A percentile compares a stretch with the other conserved stretches of the same genome.
phyloP scores from a whole-genome alignment of 2,113 vertebrate genomes.

The Hiodon tergisus region DNA sequence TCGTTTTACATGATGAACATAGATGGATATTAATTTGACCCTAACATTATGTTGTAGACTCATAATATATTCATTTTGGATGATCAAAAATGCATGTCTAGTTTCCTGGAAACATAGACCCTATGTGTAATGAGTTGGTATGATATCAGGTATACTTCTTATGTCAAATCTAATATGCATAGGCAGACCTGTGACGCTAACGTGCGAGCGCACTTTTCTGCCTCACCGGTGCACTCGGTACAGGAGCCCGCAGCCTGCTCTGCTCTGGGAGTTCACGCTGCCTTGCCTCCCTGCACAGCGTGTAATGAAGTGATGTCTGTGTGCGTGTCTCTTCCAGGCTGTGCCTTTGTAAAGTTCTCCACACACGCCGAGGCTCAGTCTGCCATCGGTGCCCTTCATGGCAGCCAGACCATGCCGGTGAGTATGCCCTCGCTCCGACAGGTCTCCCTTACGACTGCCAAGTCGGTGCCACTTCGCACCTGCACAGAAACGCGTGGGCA shows the following conservation, averaged over 20 bases:
- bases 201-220: constrained; percentile 62
- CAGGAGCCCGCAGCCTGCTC: too few species aligned
- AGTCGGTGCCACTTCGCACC: neutral
- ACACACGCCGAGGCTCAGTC: constrained; percentile 96
- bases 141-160: too few species aligned
- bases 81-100: too few species aligned
- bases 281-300: constrained; percentile 28
- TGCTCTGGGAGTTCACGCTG: too few species aligned
- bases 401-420: constrained; percentile 98
- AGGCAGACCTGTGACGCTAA: constrained; percentile 53
- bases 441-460: constrained; percentile 24
- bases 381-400: constrained; percentile 92
- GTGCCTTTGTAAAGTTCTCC: constrained; percentile 98
- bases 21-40: too few species aligned
- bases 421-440: constrained; percentile 57
- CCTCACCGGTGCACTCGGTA: constrained; percentile 59
- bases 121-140: too few species aligned
- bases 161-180: too few species aligned
- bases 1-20: too few species aligned
- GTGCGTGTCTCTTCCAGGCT: constrained; percentile 69
- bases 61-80: too few species aligned
- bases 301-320: neutral
- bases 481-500: neutral
- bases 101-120: too few species aligned
- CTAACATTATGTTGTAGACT: too few species aligned